Base-by-base conservation (phyloP, 2,797 vertebrate species). In the Pogoniulus pusillus region DNA sequence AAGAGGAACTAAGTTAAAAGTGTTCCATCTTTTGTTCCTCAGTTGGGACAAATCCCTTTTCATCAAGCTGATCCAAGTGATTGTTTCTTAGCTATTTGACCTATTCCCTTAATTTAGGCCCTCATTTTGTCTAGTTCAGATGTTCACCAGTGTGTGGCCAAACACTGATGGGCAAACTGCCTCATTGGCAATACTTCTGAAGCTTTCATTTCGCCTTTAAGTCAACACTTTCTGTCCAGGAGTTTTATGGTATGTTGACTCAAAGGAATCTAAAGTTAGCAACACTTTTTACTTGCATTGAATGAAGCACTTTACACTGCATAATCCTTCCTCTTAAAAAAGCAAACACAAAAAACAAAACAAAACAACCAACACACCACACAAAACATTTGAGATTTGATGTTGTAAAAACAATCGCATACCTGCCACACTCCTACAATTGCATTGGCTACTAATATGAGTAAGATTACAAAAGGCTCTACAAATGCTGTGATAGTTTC, bases 371-470 rank as follows among this genome's bases (percentile, higher is more conserved):
- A 41, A 13, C 37, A 39, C 37, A 41, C 39, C 15, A 41, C 39
- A 16, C 60, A 6, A 63, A 87, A 37, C 26, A 64, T 27, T 37
- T 32, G 23, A 79, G 73, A 75, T 62, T 45, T 55, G 51, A 63
- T 19, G 23, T 35, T 83, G 47, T 43, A 79, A 65, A 82, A 75
- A 24, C 32, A 85, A 78, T 41, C 89, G 87, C 99, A 97, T 97
- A 99, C 99, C 99, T 99, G 99, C 99, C 99, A 99, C 71, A 99
- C 99, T 41, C 99, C 99, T 16, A 99, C 99, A 87, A 99, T 99
- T 91, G 99, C 99, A 78, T 99, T 99, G 95, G 99, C 99, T 97
- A 99, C 98, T 91, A 99, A 98, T 96, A 99, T 99, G 86, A 99
- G 98, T 94, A 99, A 97, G 96, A 99, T 99, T 94, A 99, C 99